These are phyloP conservation scores for Caradrina kadenii DNA, from an alignment of 2,888 invertebrate species.

Conservation along the genomic window DNA sequence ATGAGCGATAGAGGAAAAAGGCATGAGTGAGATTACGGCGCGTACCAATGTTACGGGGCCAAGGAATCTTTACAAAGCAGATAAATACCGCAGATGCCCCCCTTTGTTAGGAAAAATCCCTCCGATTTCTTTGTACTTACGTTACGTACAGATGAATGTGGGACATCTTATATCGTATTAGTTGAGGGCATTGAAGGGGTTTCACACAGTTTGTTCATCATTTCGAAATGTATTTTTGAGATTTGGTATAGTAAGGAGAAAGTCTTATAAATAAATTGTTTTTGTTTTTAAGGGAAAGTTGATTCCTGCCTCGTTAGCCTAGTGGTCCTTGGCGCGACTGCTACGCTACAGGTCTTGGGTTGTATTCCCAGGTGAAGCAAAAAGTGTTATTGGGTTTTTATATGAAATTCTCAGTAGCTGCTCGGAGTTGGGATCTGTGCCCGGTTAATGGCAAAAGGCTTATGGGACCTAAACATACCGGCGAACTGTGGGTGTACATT, in stretches of 20 bases:
- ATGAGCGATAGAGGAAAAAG: slow-evolving; percentile 60
- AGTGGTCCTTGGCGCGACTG: no score
- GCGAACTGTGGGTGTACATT: no score
- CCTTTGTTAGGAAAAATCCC: slow-evolving; percentile 73
- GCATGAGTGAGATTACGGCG: slow-evolving; percentile 51
- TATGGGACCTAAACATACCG: no score
- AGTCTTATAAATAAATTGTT: no score
- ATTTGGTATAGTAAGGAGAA: not conserved
- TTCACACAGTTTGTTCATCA: not conserved
- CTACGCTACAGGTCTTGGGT: no score
- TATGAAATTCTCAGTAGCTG: no score
- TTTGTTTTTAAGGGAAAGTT: no score
- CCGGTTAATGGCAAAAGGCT: no score
- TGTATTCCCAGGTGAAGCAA: no score
- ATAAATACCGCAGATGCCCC: slow-evolving; percentile 74
- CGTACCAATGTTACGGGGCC: slow-evolving; percentile 60
- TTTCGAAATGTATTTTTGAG: not conserved
- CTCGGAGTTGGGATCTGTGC: no score
- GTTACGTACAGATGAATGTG: slow-evolving; percentile 42
- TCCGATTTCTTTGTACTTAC: slow-evolving; percentile 68
- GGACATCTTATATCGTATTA: slow-evolving; percentile 44
- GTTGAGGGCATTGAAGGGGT: slow-evolving; percentile 13
- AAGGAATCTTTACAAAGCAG: slow-evolving; percentile 72
- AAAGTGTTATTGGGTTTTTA: no score
- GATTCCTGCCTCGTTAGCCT: no score